Percentiles rank a stretch among this genome's conserved stretches.
Conservation (phyloP, 2,888 invertebrate genomes). For the Pseudococcus viburni region DNA sequence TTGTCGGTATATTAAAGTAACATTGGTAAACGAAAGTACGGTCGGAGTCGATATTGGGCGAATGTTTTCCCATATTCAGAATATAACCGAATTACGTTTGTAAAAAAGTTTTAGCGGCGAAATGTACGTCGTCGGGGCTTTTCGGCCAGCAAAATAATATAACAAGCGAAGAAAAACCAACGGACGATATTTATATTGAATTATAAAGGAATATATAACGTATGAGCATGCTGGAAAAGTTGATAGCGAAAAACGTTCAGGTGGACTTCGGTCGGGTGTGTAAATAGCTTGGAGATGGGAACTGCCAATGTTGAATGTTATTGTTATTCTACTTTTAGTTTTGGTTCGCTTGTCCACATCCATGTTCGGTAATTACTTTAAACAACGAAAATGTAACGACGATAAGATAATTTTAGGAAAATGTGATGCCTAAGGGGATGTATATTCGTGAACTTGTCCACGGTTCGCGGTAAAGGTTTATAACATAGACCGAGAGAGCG, state of each 20-base stretch:
- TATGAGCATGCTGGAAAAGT: conserved; percentile 34
- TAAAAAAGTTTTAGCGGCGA: conserved; percentile 10
- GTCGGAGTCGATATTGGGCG: background rate
- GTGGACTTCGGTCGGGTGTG: conserved; percentile 49
- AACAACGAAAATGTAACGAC: conserved; percentile 61
- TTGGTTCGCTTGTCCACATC: conserved; percentile 64
- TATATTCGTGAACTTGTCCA: conserved; percentile 50
- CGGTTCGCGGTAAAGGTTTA: conserved; percentile 38
- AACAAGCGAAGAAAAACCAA: conserved; percentile 57
- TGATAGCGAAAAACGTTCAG: background rate
- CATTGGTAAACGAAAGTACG: background rate
- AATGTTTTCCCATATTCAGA: conserved; percentile 32
- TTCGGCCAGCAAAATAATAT: conserved; percentile 20
- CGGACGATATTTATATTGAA: conserved; percentile 64
- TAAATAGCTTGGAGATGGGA: conserved; percentile 56
- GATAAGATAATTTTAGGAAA: conserved; percentile 63
- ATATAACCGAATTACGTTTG: conserved; percentile 50
- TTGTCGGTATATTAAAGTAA: conserved; percentile 34
- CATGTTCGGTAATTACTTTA: conserved; percentile 63
- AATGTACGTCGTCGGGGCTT: background rate
- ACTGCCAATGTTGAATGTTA: conserved; percentile 52
- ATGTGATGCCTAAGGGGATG: conserved; percentile 59
- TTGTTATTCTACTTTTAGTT: conserved; percentile 62
- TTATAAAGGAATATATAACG: conserved; percentile 55
- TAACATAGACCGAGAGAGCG: background rate